Percentiles rank a stretch among this genome's conserved stretches.
Conservation (phyloP, 1,140 invertebrate species). For the Leguminivora glycinivorella region DNA sequence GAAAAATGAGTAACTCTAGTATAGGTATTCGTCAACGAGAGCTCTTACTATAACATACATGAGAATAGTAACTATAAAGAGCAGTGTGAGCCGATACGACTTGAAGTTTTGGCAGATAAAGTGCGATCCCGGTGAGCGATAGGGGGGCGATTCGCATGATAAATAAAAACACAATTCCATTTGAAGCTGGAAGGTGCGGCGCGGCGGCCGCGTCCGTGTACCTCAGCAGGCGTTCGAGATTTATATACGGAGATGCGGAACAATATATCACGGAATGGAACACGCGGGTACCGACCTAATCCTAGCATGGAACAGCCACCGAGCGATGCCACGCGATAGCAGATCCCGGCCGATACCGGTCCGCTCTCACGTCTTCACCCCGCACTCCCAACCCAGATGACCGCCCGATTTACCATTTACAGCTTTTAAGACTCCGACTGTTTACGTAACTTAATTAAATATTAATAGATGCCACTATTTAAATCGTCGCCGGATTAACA, state of each 20-base stretch:
- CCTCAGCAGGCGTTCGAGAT: conserved; percentile 78
- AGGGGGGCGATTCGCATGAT: conserved; percentile 74
- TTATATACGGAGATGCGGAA: conserved; percentile 74
- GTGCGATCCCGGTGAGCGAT: conserved; percentile 72
- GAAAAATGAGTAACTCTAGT: neutral
- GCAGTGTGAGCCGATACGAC: conserved; percentile 49
- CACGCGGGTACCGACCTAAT: conserved; percentile 73
- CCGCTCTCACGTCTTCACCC: conserved; percentile 45
- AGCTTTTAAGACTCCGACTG: conserved; percentile 30
- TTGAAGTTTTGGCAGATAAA: conserved; percentile 68
- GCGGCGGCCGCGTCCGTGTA: conserved; percentile 71
- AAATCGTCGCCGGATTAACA: conserved; percentile 56
- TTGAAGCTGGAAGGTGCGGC: conserved; percentile 68
- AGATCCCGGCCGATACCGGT: conserved; percentile 64
- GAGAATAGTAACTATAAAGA: conserved; percentile 46
- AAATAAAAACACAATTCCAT: conserved; percentile 79
- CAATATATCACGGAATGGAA: conserved; percentile 75
- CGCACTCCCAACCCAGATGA: conserved; percentile 39
- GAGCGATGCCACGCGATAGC: conserved; percentile 66
- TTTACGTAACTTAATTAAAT: conserved; percentile 53
- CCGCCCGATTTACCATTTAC: conserved; percentile 38
- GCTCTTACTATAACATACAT: conserved; percentile 34
- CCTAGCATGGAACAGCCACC: conserved; percentile 70
- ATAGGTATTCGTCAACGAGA: conserved; percentile 9
- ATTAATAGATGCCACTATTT: conserved; percentile 61